Base-by-base conservation (phyloP, 2,888 invertebrate genomes). In the Tachina lurida region DNA sequence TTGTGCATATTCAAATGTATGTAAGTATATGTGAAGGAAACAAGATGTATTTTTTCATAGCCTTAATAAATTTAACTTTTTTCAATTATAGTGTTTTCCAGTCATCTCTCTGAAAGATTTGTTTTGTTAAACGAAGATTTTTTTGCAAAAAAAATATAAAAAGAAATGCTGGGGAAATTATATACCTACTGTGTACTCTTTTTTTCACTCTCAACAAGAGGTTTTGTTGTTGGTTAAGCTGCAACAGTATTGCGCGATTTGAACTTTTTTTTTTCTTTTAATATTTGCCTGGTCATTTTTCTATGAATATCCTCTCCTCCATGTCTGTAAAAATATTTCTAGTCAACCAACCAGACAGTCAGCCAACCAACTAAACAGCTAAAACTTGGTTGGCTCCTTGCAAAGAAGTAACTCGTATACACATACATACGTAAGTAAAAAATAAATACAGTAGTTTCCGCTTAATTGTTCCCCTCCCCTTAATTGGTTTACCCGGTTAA, bases 201-300 rank as follows among this genome's bases (percentile, higher is more conserved):
- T 65, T 71, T 67, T 56, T 58, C 43, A 56, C 79, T 79, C 79
- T 79, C 79, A 65, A 8, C 63, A 65, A 56, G 41, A 63, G 3
- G 31, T 31, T 45, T 63, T 71, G 22, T 68, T 39, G 63, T 71
- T 78, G 54, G 43, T 65, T 65, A 41, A 67, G 41, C 67, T 80
- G 47, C 60, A 65, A 80, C 56, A 80, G 73, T 47, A 82, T 62
- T 82, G 81, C 75, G 75, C 75, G 75, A 43, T 56, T 76, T 76
- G 19, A 45, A 8, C n/a, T 52, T 67, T 17, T 52, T 67, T 39
- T 49, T 10, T 67, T 31, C 17, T 68, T 79, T 63, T 79, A 62
- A 31, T 45, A 65, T 76, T 67, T 73, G 47, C 49, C 41, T 75
- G 75, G 75, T 70, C 75, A 82, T 82, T 82, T 82, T 75, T 70